Evolutionary conservation across 2,113 vertebrate genomes (phyloP).

Genomic region (Tonatia bakeri): DNA sequence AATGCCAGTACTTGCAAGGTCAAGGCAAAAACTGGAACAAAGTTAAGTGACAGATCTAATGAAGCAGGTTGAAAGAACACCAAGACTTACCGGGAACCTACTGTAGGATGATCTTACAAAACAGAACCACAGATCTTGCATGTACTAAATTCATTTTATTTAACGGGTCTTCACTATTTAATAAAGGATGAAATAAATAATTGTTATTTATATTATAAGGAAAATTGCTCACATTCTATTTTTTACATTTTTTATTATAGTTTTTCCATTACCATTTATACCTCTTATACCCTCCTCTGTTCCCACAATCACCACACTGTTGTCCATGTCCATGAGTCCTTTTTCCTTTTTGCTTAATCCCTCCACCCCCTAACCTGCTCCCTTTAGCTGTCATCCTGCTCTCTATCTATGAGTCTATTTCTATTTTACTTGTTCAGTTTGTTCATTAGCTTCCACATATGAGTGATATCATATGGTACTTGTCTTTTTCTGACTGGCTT

Average conservation of each 20-base stretch:
- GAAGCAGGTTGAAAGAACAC: neutral
- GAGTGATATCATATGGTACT: too few relatives aligned
- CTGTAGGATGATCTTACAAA: neutral
- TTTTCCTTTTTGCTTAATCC: too few relatives aligned
- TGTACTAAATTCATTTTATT: neutral
- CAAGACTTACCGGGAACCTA: neutral
- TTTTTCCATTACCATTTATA: too few relatives aligned
- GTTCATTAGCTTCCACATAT: too few relatives aligned
- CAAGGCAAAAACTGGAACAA: neutral
- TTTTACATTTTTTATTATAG: neutral
- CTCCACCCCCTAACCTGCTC: too few relatives aligned
- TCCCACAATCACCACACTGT: too few relatives aligned
- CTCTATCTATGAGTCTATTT: too few relatives aligned
- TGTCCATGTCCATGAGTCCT: too few relatives aligned
- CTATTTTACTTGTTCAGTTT: too few relatives aligned
- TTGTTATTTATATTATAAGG: neutral
- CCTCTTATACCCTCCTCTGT: too few relatives aligned
- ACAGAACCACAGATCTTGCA: neutral
- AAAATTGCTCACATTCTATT: neutral
- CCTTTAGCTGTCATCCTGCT: too few relatives aligned
- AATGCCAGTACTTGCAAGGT: slow-evolving; percentile 3
- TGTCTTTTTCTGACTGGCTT: too few relatives aligned
- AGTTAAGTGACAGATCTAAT: neutral
- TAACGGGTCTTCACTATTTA: neutral
- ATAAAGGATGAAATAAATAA: neutral